Percentiles rank a stretch among this genome's conserved stretches.
phyloP scores from a whole-genome alignment of 2,888 invertebrate genomes.

The Pogonocherus hispidulus region DNA sequence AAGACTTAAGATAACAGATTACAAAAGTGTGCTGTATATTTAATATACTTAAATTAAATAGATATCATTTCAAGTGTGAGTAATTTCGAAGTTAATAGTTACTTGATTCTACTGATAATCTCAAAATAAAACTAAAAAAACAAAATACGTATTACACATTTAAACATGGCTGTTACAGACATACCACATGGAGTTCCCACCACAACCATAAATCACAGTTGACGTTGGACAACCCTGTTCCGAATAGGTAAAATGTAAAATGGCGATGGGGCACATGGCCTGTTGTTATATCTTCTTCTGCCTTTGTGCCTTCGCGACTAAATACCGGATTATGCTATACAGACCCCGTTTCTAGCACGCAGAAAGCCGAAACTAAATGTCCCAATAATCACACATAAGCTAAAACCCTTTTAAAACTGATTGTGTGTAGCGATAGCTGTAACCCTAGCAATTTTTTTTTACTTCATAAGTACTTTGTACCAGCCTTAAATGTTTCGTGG shows the following conservation, averaged over 20 bases:
- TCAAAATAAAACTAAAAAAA: too few relatives aligned
- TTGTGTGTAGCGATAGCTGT: constrained; percentile 42
- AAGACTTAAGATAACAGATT: too few relatives aligned
- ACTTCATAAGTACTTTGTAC: not conserved
- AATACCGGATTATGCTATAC: constrained; percentile 64
- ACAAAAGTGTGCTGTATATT: too few relatives aligned
- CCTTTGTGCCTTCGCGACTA: constrained; percentile 67
- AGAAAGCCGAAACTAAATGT: constrained; percentile 44
- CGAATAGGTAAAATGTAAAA: constrained; percentile 45
- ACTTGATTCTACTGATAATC: too few relatives aligned
- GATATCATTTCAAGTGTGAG: too few relatives aligned
- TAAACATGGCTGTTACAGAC: not conserved
- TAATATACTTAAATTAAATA: too few relatives aligned
- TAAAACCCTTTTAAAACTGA: constrained; percentile 45
- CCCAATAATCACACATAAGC: constrained; percentile 43
- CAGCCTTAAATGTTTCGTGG: not conserved
- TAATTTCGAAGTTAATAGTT: too few relatives aligned
- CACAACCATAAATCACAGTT: constrained; percentile 8
- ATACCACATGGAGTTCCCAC: not conserved
- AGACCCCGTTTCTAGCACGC: constrained; percentile 52
- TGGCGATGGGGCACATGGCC: constrained; percentile 53
- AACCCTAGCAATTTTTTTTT: not conserved
- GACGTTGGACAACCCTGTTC: constrained; percentile 48
- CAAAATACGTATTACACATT: too few relatives aligned
- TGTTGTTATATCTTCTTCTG: constrained; percentile 60